Percentiles rank a stretch among this genome's conserved stretches.
These are phyloP conservation scores for Coenobita brevimanus DNA, from an alignment of 1,140 invertebrate genomes.

Conservation along the genomic window DNA sequence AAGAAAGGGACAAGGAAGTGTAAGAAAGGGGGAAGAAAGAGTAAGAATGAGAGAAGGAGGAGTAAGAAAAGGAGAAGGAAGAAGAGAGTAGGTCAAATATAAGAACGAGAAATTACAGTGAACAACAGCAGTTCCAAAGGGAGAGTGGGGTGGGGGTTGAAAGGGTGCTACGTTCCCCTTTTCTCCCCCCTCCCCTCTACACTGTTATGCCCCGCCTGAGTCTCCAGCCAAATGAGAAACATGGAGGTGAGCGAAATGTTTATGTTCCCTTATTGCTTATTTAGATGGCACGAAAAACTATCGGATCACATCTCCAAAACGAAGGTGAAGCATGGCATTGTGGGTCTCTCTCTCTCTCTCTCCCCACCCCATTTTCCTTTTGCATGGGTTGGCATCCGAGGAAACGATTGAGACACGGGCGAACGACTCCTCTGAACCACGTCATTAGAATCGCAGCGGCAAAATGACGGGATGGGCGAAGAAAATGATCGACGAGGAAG, in stretches of 20 bases:
- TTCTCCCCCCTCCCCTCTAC: neutral
- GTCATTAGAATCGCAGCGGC: conserved; percentile 51
- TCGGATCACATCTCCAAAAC: conserved; percentile 48
- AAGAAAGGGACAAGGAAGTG: too few relatives aligned
- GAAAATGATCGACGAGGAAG: too few relatives aligned
- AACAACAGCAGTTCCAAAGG: too few relatives aligned
- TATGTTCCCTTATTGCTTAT: conserved; percentile 47
- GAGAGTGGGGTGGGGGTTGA: conserved; percentile 32
- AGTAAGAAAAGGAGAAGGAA: too few relatives aligned
- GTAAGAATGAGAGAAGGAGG: too few relatives aligned
- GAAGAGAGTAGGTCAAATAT: too few relatives aligned
- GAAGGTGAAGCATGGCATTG: conserved; percentile 39
- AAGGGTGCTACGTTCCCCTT: neutral
- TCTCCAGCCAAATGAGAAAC: conserved; percentile 35
- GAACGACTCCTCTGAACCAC: conserved; percentile 44
- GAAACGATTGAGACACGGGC: conserved; percentile 46
- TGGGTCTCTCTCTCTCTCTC: too few relatives aligned
- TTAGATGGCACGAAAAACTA: conserved; percentile 22
- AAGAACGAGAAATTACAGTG: too few relatives aligned
- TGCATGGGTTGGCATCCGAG: conserved; percentile 2
- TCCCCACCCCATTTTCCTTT: conserved; percentile 8
- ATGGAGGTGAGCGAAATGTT: conserved; percentile 38
- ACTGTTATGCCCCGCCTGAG: neutral
- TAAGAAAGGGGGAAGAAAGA: too few relatives aligned
- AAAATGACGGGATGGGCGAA: too few relatives aligned